Evolutionary conservation across 2,888 invertebrate species (phyloP).

Genomic region (Cheilosia grossa): DNA sequence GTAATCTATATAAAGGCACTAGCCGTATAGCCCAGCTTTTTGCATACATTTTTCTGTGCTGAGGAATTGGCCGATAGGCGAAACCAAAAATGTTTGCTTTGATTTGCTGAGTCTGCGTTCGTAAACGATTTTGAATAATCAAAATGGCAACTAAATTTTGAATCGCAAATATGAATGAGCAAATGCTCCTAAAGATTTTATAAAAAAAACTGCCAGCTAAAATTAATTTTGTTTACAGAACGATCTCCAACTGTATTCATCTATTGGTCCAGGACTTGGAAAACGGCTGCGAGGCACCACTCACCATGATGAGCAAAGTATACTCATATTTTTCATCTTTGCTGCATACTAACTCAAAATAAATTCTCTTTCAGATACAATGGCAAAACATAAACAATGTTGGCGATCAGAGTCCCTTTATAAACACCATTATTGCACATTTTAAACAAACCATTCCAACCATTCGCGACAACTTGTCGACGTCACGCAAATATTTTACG

Average conservation of each 20-base stretch:
- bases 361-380: constrained; percentile 86
- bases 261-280: constrained; percentile 97
- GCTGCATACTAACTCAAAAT: neutral
- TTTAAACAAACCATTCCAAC: constrained; percentile 93
- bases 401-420: constrained; percentile 98
- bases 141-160: no score
- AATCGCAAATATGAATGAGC: neutral
- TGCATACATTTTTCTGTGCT: no score
- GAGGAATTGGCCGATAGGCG: no score
- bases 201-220: no score
- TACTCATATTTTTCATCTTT: constrained; percentile 50
- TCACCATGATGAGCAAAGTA: constrained; percentile 96
- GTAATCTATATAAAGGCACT: no score
- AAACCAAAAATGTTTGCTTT: no score
- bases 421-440: constrained; percentile 94
- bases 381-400: constrained; percentile 97
- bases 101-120: no score
- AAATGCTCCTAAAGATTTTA: no score
- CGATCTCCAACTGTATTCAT: constrained; percentile 94
- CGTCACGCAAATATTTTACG: constrained; percentile 98
- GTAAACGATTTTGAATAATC: no score
- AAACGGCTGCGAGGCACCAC: constrained; percentile 95
- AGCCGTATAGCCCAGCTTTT: no score
- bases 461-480: constrained; percentile 94
- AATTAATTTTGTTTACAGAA: constrained; percentile 82